These are phyloP conservation scores for Tachypleus tridentatus DNA, from an alignment of 1,140 invertebrate species.

Conservation along the genomic window DNA sequence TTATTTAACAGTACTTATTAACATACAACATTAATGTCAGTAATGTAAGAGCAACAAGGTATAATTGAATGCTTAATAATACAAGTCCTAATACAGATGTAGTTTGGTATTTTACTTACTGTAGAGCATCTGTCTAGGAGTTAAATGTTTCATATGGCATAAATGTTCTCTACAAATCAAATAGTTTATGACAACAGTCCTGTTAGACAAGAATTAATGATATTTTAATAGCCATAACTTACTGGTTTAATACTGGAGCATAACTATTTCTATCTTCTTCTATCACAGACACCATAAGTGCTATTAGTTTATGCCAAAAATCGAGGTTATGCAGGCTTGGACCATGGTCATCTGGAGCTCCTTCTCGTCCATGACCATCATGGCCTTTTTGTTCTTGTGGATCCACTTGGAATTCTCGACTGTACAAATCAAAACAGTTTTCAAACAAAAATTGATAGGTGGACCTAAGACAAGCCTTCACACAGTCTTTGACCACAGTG, in stretches of 20 bases:
- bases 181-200: conserved; percentile 35
- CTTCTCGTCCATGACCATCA: conserved; percentile 5
- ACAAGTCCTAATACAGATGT: too few relatives aligned
- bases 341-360: conserved; percentile 58
- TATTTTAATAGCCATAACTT: conserved; percentile 9
- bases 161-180: too few relatives aligned
- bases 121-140: too few relatives aligned
- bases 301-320: conserved; percentile 98
- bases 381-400: conserved; percentile 66
- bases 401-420: conserved; percentile 82
- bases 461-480: conserved; percentile 91
- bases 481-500: conserved; percentile 97
- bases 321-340: conserved; percentile 82
- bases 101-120: too few relatives aligned
- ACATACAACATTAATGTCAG: too few relatives aligned
- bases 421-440: conserved; percentile 92
- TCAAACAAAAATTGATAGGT: conserved; percentile 98
- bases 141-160: too few relatives aligned
- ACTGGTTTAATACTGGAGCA: conserved; percentile 96
- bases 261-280: conserved; percentile 98
- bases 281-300: conserved; percentile 94
- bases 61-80: too few relatives aligned
- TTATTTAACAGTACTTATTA: too few relatives aligned
- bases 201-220: conserved; percentile 46
- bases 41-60: too few relatives aligned